Base-by-base conservation (phyloP, 2,113 vertebrate species). In the Meriones unguiculatus region DNA sequence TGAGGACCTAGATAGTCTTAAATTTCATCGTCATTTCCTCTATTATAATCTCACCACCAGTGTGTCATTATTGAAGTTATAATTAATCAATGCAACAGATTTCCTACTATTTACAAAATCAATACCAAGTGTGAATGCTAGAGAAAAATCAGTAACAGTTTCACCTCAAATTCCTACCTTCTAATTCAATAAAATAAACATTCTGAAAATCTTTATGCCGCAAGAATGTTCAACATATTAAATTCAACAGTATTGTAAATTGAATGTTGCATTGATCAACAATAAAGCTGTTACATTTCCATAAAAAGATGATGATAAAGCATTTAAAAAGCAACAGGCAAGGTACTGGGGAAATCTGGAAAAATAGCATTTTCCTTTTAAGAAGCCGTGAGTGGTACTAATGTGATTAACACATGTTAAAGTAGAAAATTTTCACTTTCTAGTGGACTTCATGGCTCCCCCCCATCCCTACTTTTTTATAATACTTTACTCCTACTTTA, bases 111-210 rank as follows among this genome's bases (percentile, higher is more conserved):
- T 11, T 82, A 5, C 57, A 94, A 75, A 94, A 1, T 22, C 14
- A 89, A 59, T 38, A 77, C 46, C 14, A 90, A 62, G 1, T 41
- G 59, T 70, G 24, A 76, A 87, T 76, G 50, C 12, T 72, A 35
- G 65, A 84, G 41, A 3, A 92, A 87, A 67, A 76, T 22, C 11
- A 52, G 64, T 89, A 46, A 52, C 25, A 50, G 1, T 52, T 38
- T 87, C 67, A n/a, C 1, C 1, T 32, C 52, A 0, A 24, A 30
- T 59, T 76, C 0, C 2, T 41, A 52, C 15, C 28, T 80, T 54
- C 57, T n/a, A 77, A 85, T 90, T 92, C 1, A 90, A 59, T 88
- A 95, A 30, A 69, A 41, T 73, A 77, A 93, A 80, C 20, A 91
- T 10, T 14, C 13, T 77, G 38, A 52, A 87, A 85, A 50, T 75